Evolutionary conservation across 2,113 vertebrate genomes (phyloP).

Genomic region (Mormoops blainvillei): DNA sequence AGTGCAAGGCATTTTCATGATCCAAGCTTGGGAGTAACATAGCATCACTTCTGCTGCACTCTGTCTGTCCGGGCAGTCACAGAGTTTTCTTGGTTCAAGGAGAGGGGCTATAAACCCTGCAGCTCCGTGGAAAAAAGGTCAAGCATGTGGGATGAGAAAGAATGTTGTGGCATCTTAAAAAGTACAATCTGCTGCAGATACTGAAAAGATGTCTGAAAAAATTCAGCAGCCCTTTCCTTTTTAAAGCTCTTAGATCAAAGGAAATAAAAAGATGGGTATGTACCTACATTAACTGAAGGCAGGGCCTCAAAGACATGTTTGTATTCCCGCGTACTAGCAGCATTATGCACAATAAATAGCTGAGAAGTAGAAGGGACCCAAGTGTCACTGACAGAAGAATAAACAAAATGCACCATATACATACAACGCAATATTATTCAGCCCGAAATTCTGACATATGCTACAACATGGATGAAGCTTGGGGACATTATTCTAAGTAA

Average conservation of each 20-base stretch:
- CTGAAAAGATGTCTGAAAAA: not conserved
- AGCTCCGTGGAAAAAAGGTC: not conserved
- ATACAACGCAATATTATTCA: not conserved
- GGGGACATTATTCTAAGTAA: not conserved
- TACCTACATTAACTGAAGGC: not conserved
- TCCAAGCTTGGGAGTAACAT: not conserved
- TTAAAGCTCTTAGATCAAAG: not conserved
- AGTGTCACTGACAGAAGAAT: not conserved
- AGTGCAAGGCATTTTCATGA: not conserved
- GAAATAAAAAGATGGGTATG: not conserved
- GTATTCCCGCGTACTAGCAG: not conserved
- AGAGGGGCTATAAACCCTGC: not conserved
- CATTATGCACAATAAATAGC: not conserved
- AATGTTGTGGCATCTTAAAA: not conserved
- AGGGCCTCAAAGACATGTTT: not conserved
- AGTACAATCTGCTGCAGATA: not conserved
- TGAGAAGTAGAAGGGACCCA: not conserved
- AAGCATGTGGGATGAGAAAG: not conserved
- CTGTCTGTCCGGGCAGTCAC: not conserved
- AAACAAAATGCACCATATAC: not conserved
- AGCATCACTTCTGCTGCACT: not conserved
- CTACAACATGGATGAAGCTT: not conserved
- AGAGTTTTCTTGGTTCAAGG: not conserved
- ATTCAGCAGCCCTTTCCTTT: not conserved
- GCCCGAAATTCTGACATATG: not conserved